Evolutionary conservation across 2,888 invertebrate genomes (phyloP), one percentile per base, ranked within the genome.

Genomic region (Agriopis leucophaearia): DNA sequence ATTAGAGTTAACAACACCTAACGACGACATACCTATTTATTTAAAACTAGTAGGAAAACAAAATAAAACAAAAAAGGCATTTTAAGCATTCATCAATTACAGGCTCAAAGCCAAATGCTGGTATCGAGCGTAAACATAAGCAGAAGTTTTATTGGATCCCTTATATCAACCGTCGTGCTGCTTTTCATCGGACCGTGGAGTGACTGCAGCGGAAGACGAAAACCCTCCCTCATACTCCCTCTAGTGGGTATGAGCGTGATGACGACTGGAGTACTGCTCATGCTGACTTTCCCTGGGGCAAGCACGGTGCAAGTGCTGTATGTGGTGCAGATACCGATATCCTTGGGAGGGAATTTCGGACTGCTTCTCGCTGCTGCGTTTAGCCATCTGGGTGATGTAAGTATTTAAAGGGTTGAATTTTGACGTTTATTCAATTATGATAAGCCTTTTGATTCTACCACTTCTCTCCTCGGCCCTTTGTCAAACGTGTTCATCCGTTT

Each of bases 321-420:
- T 66, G 82, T 85, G 6, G 91, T 94, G 6, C 91, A 93, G 73
- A 88, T 96, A 65, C 96, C 96, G 0, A 96, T 96, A 94, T 96
- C 96, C 65, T 88, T 95, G 40, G 95, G 96, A 40, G 96, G 96
- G 0, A 95, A 96, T 56, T 95, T 96, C 59, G 96, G 96, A 77
- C 94, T 96, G 57, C 94, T 96, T 89, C 94, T 96, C 70, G 96
- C 97, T 90, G 96, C 96, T 0, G 95, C 96, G 54, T 96, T 97
- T 89, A 96, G 96, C 84, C 96, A 97, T 83, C 95, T 97, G 61
- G 96, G 96, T 16, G 97, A 97, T 82, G 96, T 97, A 73, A 96
- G 97, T 91, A 70, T 54, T 51, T 51, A 12, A 0, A 48, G 9
- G 1, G 16, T 47, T 18, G 3, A 1, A 38, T 6, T 38, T 38